A percentile compares a stretch with the other conserved stretches of the same genome.
phyloP scores from a whole-genome alignment of 2,797 vertebrate species.

The Gobio occitaniae region DNA sequence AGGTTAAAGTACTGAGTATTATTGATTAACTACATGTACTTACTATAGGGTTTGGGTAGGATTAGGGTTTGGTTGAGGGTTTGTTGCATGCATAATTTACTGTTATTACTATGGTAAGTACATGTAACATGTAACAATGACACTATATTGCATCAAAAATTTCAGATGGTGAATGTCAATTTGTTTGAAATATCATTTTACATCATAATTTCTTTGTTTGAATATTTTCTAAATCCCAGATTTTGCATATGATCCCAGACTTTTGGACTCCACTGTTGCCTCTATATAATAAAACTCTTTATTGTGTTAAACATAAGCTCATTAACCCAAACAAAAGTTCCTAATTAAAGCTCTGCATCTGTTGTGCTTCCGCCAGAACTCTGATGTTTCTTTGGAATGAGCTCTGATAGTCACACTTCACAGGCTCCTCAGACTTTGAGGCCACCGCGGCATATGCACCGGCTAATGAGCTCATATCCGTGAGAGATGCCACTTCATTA shows the following conservation, averaged over 20 bases:
- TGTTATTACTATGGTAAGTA: no score
- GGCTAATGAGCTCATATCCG: slow-evolving; percentile 1
- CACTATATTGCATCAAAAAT: neutral
- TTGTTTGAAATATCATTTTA: neutral
- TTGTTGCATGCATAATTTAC: no score
- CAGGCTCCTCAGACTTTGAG: slow-evolving; percentile 11
- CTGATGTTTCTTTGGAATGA: neutral
- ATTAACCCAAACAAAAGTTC: slow-evolving; percentile 2
- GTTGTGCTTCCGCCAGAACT: neutral
- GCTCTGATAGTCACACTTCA: slow-evolving; percentile 17
- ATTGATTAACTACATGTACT: no score
- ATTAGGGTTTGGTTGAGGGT: no score
- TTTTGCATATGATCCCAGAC: neutral
- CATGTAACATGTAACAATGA: no score
- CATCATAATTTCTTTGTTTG: neutral
- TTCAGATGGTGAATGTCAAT: neutral
- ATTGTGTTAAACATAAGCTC: neutral
- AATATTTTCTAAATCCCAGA: neutral
- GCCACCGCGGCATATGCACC: neutral
- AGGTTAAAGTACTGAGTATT: no score
- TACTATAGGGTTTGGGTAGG: no score
- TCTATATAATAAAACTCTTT: neutral
- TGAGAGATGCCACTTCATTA: neutral
- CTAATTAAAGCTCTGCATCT: neutral
- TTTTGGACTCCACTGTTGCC: neutral